Conservation (phyloP, 1,140 invertebrate genomes). For the Heliconius nattereri region DNA sequence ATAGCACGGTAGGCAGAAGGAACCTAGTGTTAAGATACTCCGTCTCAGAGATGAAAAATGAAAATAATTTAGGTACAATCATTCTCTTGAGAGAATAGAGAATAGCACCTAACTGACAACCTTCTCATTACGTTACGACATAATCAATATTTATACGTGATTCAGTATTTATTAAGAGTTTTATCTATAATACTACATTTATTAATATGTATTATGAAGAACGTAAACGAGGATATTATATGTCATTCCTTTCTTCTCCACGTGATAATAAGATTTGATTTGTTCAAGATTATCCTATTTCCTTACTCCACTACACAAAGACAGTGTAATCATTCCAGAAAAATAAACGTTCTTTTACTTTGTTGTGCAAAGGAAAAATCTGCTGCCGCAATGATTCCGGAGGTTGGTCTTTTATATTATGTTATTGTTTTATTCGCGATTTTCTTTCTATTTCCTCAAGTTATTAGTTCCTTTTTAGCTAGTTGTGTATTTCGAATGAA, state of each 20-base stretch:
- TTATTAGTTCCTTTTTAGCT: neutral
- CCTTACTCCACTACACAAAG: slow-evolving; percentile 23
- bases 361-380: slow-evolving; percentile 28
- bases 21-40: too few species aligned
- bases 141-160: too few species aligned
- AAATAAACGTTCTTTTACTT: slow-evolving; percentile 30
- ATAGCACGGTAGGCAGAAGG: too few species aligned
- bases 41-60: too few species aligned
- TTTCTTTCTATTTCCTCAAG: neutral
- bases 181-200: neutral
- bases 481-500: too few species aligned
- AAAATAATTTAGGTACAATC: too few species aligned
- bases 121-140: too few species aligned
- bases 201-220: neutral
- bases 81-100: too few species aligned
- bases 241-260: slow-evolving; percentile 12
- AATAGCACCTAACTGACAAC: too few species aligned
- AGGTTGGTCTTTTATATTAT: slow-evolving; percentile 20
- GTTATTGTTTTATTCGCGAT: slow-evolving; percentile 6
- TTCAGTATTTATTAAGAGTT: neutral
- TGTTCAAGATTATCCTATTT: slow-evolving; percentile 28
- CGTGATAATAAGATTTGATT: slow-evolving; percentile 31
- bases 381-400: slow-evolving; percentile 23
- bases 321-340: slow-evolving; percentile 25
- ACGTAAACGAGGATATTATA: slow-evolving; percentile 15